phyloP scores from a whole-genome alignment of 2,113 vertebrate species.

The Hyperopisus bebe region DNA sequence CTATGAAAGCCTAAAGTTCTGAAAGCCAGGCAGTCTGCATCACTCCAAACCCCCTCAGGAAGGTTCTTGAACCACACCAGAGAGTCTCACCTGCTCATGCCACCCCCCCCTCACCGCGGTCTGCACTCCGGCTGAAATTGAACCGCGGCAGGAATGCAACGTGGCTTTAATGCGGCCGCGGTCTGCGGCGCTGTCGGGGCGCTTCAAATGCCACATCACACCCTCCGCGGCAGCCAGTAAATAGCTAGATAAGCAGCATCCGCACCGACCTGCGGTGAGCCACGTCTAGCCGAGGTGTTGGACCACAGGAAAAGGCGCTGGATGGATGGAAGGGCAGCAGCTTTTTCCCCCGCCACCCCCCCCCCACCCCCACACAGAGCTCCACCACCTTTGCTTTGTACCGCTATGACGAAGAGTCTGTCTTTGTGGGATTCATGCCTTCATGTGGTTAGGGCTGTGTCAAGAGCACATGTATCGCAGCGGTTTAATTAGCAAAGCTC shows the following conservation, averaged over 20 bases:
- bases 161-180: neutral
- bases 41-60: neutral
- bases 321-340: neutral
- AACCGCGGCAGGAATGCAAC: neutral
- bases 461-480: neutral
- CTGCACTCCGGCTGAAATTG: neutral
- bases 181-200: neutral
- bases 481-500: slow-evolving; percentile 9
- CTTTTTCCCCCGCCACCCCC: neutral
- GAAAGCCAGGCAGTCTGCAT: too few relatives aligned
- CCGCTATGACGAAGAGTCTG: neutral
- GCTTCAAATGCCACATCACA: slow-evolving; percentile 5
- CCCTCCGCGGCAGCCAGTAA: neutral
- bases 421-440: neutral
- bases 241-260: neutral
- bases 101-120: neutral
- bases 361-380: neutral
- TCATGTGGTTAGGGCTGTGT: neutral
- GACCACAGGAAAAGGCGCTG: neutral
- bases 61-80: neutral
- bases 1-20: neutral
- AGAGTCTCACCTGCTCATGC: neutral
- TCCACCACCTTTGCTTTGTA: neutral
- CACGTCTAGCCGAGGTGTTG: neutral
- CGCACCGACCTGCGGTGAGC: neutral